phyloP scores from a whole-genome alignment of 2,888 invertebrate species.

The Phyto melanocephala region DNA sequence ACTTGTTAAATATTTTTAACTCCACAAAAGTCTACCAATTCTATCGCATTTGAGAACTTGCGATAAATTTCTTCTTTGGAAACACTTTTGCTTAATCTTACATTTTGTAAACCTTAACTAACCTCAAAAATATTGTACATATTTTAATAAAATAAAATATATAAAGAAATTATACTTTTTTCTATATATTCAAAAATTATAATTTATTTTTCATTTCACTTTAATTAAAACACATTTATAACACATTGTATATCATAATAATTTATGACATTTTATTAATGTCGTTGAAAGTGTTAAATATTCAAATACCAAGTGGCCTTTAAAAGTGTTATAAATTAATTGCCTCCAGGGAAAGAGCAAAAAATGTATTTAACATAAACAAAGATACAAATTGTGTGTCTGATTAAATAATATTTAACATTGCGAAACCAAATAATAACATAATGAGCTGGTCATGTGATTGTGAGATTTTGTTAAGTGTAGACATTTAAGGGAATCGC shows the following conservation, averaged over 20 bases:
- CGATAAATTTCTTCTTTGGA: no score
- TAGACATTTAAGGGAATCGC: constrained; percentile 26
- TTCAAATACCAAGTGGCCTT: constrained; percentile 61
- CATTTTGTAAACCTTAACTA: no score
- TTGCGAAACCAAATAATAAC: no score
- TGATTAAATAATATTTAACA: constrained; percentile 9
- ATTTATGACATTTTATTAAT: constrained; percentile 39
- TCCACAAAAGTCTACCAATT: no score
- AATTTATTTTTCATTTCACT: no score
- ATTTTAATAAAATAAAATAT: no score
- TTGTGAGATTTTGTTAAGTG: neutral
- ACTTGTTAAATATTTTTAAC: no score
- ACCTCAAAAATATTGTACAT: no score
- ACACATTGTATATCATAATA: constrained; percentile 53
- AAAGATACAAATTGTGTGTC: neutral
- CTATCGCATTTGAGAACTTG: no score
- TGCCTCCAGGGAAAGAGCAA: constrained; percentile 42
- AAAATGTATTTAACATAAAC: neutral
- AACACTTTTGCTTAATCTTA: no score
- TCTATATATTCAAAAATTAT: no score
- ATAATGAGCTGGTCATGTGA: constrained; percentile 28
- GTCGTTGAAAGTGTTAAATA: constrained; percentile 44
- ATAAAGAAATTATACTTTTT: no score
- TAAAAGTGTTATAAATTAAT: constrained; percentile 63
- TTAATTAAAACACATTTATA: constrained; percentile 59